Evolutionary conservation across 2,888 invertebrate species (phyloP).

Genomic region (Eristalinus sepulchralis): DNA sequence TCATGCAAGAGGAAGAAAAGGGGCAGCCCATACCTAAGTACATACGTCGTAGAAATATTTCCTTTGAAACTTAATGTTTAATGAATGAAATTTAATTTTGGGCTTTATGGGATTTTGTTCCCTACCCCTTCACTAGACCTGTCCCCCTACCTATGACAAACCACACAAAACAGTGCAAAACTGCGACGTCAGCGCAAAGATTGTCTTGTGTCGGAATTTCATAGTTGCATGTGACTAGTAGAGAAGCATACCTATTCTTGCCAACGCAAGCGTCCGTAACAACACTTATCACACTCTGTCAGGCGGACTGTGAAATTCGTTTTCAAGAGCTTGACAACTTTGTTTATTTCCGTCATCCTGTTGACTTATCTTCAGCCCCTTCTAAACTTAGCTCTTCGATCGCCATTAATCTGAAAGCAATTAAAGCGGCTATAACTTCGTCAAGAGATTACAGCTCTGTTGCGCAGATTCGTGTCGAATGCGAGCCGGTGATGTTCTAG

Average conservation of each 20-base stretch:
- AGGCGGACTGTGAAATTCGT: slow-evolving; percentile 3
- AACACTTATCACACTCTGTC: not conserved
- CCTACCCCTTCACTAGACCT: too few relatives aligned
- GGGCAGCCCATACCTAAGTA: too few relatives aligned
- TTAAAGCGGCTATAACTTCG: not conserved
- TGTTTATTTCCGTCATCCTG: slow-evolving; percentile 5
- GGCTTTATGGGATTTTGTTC: too few relatives aligned
- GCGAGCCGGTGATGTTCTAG: slow-evolving; percentile 1
- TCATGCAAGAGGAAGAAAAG: too few relatives aligned
- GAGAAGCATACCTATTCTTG: not conserved
- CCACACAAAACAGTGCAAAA: too few relatives aligned
- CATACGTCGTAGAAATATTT: too few relatives aligned
- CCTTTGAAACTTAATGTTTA: too few relatives aligned
- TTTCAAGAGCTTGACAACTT: slow-evolving; percentile 21
- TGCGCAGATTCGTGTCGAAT: not conserved
- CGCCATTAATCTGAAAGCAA: slow-evolving; percentile 1
- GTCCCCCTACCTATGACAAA: too few relatives aligned
- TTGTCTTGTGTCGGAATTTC: too few relatives aligned
- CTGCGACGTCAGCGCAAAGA: too few relatives aligned
- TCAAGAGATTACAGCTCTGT: slow-evolving; percentile 8
- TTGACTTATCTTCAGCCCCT: not conserved
- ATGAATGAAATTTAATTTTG: too few relatives aligned
- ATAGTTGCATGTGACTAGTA: too few relatives aligned
- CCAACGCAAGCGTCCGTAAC: not conserved
- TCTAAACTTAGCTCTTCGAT: not conserved